Evolutionary conservation across 2,888 invertebrate species (phyloP), one percentile per base, ranked within the genome.

Genomic region (Parnassius orleans): DNA sequence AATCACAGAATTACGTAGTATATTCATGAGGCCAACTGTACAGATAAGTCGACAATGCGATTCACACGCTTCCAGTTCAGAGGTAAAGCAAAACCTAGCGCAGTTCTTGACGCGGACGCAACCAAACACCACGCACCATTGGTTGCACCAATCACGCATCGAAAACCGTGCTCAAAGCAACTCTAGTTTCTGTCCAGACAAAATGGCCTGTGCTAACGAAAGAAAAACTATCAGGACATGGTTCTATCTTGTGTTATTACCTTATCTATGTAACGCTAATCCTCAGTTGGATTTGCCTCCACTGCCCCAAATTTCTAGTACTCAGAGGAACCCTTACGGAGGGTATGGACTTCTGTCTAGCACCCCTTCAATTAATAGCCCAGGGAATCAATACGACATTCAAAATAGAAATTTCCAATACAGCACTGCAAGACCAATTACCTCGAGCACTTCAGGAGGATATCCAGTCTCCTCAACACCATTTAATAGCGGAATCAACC

Each of bases 241-340:
- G 78, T 73, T 80, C 59, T 76, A 77, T 72, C 64, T 85, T 62
- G 69, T 75, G 65, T 65, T 87, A 65, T 43, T 70, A 9, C 55
- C 64, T 10, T 42, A 72, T 10, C 63, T 76, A 60, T 76, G 76
- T 60, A 66, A 68, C 57, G 77, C 79, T 1, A 74, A 79, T 44
- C 85, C 92, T 0, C 94, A 94, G 70, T 75, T 94, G 54, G 93
- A 93, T 72, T 73, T 94, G 53, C 93, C 94, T 2, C 93, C 93
- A 0, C 73, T 93, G 50, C 77, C 89, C 67, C 54, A 84, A 78
- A 57, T 72, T 24, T 81, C 85, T 24, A 68, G 72, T 70, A 77
- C 85, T 56, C 85, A 81, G 68, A 73, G 86, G 19, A 86, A 84
- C 61, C 78, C 76, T 51, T 84, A 78, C 62, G 82, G 84, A 2